Conservation (phyloP, 2,888 invertebrate species). For the Linyphia triangularis region DNA sequence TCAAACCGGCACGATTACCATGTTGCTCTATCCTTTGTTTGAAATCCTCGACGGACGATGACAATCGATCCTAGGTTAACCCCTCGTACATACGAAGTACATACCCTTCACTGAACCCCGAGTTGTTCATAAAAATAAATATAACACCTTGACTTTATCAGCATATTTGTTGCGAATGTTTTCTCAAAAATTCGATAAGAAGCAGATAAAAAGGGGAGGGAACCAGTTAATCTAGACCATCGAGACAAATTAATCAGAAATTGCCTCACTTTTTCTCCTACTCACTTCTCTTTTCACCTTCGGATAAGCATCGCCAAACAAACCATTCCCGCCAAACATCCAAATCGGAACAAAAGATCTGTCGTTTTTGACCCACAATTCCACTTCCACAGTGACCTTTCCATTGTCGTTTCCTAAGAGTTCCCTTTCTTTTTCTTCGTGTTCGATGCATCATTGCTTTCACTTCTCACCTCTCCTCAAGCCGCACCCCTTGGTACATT, state of each 20-base stretch:
- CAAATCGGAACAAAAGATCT: slow-evolving; percentile 61
- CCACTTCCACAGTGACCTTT: slow-evolving; percentile 64
- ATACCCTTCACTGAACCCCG: too few relatives aligned
- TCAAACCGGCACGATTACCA: too few relatives aligned
- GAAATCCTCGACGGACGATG: too few relatives aligned
- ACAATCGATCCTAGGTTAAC: too few relatives aligned
- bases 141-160: background rate
- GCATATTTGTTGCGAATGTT: background rate
- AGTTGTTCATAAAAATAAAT: too few relatives aligned
- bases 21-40: too few relatives aligned
- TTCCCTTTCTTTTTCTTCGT: background rate
- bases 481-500: slow-evolving; percentile 51
- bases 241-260: slow-evolving; percentile 49
- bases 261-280: slow-evolving; percentile 46
- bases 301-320: slow-evolving; percentile 50
- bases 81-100: too few relatives aligned
- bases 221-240: slow-evolving; percentile 42
- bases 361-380: slow-evolving; percentile 73
- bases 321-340: slow-evolving; percentile 20
- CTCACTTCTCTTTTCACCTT: slow-evolving; percentile 56
- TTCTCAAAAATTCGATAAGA: background rate
- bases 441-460: slow-evolving; percentile 55
- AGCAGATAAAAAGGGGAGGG: background rate
- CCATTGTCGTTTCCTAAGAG: slow-evolving; percentile 53
- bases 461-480: slow-evolving; percentile 3